These are phyloP conservation scores for Vicugna pacos DNA, from an alignment of 2,113 vertebrate species.

Conservation along the genomic window DNA sequence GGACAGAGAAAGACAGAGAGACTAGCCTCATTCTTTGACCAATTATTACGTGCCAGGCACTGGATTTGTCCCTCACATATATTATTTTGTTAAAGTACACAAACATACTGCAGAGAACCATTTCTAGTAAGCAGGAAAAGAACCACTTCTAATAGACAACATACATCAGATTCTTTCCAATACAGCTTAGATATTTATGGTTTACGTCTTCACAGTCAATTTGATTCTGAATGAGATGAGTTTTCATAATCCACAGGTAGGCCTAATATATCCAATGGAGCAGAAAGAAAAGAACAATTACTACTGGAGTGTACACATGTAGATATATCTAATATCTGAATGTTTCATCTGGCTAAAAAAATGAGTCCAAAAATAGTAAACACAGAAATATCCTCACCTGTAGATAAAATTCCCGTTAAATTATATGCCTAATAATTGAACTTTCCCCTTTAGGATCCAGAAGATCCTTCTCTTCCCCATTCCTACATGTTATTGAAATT, in stretches of 20 bases:
- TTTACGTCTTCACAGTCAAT: not conserved
- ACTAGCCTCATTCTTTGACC: not conserved
- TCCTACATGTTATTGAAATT: not conserved
- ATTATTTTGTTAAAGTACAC: not conserved
- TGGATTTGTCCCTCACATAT: not conserved
- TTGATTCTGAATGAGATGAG: not conserved
- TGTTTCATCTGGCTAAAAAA: not conserved
- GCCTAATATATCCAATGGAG: not conserved
- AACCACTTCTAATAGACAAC: not conserved
- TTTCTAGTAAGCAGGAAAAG: not conserved
- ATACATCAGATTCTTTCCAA: not conserved
- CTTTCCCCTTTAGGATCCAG: not conserved
- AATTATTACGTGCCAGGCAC: not conserved
- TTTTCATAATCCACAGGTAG: not conserved
- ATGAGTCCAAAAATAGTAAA: not conserved
- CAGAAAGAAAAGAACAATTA: not conserved
- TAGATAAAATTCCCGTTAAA: not conserved
- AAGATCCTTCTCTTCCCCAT: not conserved
- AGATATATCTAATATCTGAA: not conserved
- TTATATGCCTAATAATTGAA: not conserved
- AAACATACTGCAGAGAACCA: not conserved
- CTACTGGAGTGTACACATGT: not conserved
- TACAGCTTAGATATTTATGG: not conserved
- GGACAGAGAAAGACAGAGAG: not conserved
- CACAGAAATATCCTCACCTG: not conserved